These are phyloP conservation scores for Diplodus puntazzo DNA, from an alignment of 2,797 vertebrate species.

Conservation along the genomic window DNA sequence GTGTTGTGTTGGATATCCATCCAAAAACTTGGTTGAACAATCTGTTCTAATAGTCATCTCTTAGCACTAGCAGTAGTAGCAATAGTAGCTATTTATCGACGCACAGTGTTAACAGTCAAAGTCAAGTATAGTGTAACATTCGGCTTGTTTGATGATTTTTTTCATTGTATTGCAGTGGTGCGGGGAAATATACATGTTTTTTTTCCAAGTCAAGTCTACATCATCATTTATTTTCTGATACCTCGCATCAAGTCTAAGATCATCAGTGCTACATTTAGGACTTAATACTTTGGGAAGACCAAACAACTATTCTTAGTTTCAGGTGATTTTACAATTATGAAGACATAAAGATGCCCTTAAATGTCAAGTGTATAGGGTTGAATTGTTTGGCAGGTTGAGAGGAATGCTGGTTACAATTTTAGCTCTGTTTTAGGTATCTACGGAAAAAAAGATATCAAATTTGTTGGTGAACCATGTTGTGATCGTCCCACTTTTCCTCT, in stretches of 20 bases:
- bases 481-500: too few relatives aligned
- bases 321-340: too few relatives aligned
- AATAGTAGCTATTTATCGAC: not conserved
- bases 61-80: not conserved
- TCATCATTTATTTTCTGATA: not conserved
- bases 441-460: not conserved
- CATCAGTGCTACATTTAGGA: not conserved
- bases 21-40: constrained; percentile 31
- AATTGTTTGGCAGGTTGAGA: not conserved
- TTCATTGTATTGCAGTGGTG: not conserved
- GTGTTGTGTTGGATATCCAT: constrained; percentile 43
- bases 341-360: too few relatives aligned
- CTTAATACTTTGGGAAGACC: not conserved
- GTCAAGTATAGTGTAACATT: constrained; percentile 6
- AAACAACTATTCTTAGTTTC: not conserved
- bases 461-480: too few relatives aligned
- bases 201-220: not conserved
- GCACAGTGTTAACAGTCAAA: not conserved
- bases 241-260: not conserved
- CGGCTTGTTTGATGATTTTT: not conserved
- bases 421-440: not conserved
- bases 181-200: not conserved
- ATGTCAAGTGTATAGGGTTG: too few relatives aligned
- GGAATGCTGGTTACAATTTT: not conserved
- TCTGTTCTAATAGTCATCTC: constrained; percentile 22